Conservation (phyloP, 1,140 invertebrate species). For the Solen grandis region DNA sequence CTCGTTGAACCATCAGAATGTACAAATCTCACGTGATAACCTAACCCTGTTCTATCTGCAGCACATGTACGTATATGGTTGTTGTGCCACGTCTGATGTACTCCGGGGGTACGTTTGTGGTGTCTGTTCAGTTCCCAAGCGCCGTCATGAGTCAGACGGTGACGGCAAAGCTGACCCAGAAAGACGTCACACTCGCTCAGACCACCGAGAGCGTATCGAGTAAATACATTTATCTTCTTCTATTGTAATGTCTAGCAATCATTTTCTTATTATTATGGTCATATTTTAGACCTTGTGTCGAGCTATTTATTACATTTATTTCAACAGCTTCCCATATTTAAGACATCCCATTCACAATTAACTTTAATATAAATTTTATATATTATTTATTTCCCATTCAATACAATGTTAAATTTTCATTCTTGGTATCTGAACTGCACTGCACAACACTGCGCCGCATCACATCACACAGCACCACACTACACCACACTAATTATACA, state of each 20-base stretch:
- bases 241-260: neutral
- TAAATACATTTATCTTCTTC: neutral
- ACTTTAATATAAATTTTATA: neutral
- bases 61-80: conserved; percentile 24
- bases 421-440: too few relatives aligned
- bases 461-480: too few relatives aligned
- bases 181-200: neutral
- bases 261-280: too few relatives aligned
- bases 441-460: too few relatives aligned
- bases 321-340: neutral
- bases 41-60: too few relatives aligned
- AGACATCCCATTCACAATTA: neutral
- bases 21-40: too few relatives aligned
- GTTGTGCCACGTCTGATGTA: neutral
- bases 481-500: too few relatives aligned
- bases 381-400: too few relatives aligned
- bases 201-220: neutral
- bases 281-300: neutral
- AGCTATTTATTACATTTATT: neutral
- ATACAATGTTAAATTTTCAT: too few relatives aligned
- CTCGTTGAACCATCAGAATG: too few relatives aligned
- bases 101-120: neutral
- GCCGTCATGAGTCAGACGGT: neutral
- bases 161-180: neutral
- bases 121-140: neutral